Evolutionary conservation across 1,140 invertebrate genomes (phyloP).

Genomic region (Lasioglossum baleicum): DNA sequence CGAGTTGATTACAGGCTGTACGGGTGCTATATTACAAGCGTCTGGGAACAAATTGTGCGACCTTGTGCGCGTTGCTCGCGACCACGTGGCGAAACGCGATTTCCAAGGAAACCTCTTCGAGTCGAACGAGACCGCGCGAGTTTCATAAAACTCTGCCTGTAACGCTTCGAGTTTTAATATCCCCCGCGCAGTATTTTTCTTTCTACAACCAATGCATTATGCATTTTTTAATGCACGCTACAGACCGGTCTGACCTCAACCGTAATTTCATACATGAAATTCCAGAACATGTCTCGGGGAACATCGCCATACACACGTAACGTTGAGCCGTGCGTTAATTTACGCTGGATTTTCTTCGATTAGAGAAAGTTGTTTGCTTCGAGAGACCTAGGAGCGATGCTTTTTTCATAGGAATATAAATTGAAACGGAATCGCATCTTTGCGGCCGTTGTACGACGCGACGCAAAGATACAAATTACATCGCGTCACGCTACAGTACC

Average conservation of each 20-base stretch:
- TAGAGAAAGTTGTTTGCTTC: background rate
- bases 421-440: conserved; percentile 5
- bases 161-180: conserved; percentile 2
- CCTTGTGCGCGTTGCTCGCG: background rate
- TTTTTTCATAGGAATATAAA: background rate
- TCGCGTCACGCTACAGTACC: background rate
- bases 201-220: background rate
- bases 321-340: background rate
- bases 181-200: background rate
- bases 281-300: background rate
- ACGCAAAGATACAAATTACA: conserved; percentile 1
- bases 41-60: background rate
- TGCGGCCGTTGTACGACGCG: background rate
- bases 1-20: background rate
- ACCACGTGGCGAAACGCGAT: background rate
- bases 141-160: background rate
- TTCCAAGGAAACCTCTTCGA: background rate
- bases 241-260: background rate
- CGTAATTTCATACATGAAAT: background rate
- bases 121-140: background rate
- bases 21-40: background rate
- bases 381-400: background rate
- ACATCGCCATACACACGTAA: background rate
- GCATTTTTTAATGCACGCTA: conserved; percentile 9
- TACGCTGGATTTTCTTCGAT: background rate